Percentiles rank a stretch among this genome's conserved stretches.
phyloP scores from a whole-genome alignment of 2,113 vertebrate species.

The Trogon melanurus region DNA sequence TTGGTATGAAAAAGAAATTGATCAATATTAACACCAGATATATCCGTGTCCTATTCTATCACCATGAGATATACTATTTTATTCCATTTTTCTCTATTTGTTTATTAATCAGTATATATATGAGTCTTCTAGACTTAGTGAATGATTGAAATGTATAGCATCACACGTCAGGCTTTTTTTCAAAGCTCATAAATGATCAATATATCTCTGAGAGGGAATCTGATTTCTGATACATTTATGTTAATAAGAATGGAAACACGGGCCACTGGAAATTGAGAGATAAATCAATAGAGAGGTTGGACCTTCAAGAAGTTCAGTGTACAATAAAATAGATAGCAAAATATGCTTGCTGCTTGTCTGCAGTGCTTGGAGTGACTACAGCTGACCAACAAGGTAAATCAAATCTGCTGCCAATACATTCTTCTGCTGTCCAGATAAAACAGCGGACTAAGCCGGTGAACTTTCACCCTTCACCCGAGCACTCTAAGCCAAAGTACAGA shows the following conservation, averaged over 20 bases:
- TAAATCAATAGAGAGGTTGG: constrained; percentile 72
- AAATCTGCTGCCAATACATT: constrained; percentile 83
- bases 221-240: constrained; percentile 71
- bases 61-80: not conserved
- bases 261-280: constrained; percentile 66
- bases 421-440: constrained; percentile 84
- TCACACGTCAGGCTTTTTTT: constrained; percentile 28
- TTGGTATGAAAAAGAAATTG: not conserved
- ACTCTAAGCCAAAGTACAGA: constrained; percentile 89
- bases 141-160: constrained; percentile 12
- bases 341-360: constrained; percentile 71
- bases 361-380: constrained; percentile 73
- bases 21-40: not conserved
- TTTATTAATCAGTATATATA: not conserved
- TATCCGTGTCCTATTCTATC: not conserved
- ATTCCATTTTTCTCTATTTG: not conserved
- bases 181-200: constrained; percentile 57
- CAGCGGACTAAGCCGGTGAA: constrained; percentile 83
- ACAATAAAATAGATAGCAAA: constrained; percentile 58
- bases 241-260: constrained; percentile 59
- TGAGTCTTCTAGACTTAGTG: not conserved
- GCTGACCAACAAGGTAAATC: constrained; percentile 81
- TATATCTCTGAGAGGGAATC: constrained; percentile 54
- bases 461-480: constrained; percentile 87
- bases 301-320: constrained; percentile 61